Evolutionary conservation across 2,113 vertebrate species (phyloP).

Genomic region (Coreoperca whiteheadi): DNA sequence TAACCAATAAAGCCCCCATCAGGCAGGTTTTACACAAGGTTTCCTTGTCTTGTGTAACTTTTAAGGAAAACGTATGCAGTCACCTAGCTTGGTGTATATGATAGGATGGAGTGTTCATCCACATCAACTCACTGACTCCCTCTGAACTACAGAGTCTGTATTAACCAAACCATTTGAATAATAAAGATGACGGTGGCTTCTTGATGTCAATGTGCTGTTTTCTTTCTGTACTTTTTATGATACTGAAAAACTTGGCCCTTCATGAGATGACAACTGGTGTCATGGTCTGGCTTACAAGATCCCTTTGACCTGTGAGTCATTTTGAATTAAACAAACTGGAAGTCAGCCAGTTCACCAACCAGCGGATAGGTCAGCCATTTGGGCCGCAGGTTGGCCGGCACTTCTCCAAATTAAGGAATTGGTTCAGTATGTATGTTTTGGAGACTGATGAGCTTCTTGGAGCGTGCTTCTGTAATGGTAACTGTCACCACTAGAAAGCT

Average conservation of each 20-base stretch:
- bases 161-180: slow-evolving; percentile 78
- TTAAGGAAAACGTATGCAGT: slow-evolving; percentile 40
- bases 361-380: neutral
- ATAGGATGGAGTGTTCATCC: slow-evolving; percentile 54
- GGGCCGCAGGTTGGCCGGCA: neutral
- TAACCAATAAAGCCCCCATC: slow-evolving; percentile 45
- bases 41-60: slow-evolving; percentile 49
- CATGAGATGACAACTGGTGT: neutral
- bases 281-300: neutral
- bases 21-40: slow-evolving; percentile 49
- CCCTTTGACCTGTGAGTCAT: slow-evolving; percentile 3
- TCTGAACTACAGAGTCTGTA: slow-evolving; percentile 75
- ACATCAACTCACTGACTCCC: slow-evolving; percentile 68
- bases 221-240: neutral
- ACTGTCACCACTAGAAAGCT: neutral
- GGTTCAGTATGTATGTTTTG: neutral
- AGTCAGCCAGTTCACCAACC: neutral
- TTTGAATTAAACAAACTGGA: neutral
- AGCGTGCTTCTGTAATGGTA: neutral
- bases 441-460: neutral
- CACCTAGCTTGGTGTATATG: slow-evolving; percentile 59
- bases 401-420: neutral
- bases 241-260: neutral
- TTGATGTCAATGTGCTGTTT: slow-evolving; percentile 43
- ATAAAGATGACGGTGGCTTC: slow-evolving; percentile 82